Evolutionary conservation across 2,113 vertebrate genomes (phyloP), one percentile per base, ranked within the genome.

Genomic region (Lepidiolamprologus cunningtoni): DNA sequence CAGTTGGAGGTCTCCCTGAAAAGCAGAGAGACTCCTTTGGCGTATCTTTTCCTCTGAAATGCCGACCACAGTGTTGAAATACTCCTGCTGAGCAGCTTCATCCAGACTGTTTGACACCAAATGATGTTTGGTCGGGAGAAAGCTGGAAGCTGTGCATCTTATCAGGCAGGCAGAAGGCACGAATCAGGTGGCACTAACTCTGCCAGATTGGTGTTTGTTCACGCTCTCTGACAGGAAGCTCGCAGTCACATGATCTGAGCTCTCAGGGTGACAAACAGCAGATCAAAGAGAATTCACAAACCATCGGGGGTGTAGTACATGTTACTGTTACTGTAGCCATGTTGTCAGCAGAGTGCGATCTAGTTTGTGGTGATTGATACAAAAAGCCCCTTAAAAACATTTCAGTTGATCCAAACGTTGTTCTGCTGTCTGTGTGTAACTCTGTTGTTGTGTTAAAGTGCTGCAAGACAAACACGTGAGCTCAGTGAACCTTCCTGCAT

Each of bases 31-130:
- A 73, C 21, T 26, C 21, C 3, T 17, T 28, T 28, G 14, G 21
- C 0, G 0, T 47, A 47, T 28, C 40, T 28, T 28, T 47, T 17
- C n/a, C 21, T 76, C 68, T 47, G 42, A 47, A 47, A 47, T 37
- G 19, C 33, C 11, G 7, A 37, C 63, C 35, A 10, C 40, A 5
- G 42, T 19, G 71, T 28, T 50, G 71, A 19, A 19, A 50, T 11
- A 12, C 45, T 76, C 9, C 42, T 19, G 17, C 71, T 5, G 71
- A 76, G 71, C 71, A 76, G 42, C 71, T 50, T 76, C 26, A 76
- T 31, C 23, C 71, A 4, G 23, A 50, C 71, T 31, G 71, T 19
- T 76, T 8, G 42, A 76, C 42, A 7, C 42, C 71, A 50, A 50
- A 50, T 50, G 4, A 12, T 31, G 42, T 50, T 76, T 45, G 0